Conservation (phyloP, 2,113 vertebrate species). For the Cyanoderma ruficeps region DNA sequence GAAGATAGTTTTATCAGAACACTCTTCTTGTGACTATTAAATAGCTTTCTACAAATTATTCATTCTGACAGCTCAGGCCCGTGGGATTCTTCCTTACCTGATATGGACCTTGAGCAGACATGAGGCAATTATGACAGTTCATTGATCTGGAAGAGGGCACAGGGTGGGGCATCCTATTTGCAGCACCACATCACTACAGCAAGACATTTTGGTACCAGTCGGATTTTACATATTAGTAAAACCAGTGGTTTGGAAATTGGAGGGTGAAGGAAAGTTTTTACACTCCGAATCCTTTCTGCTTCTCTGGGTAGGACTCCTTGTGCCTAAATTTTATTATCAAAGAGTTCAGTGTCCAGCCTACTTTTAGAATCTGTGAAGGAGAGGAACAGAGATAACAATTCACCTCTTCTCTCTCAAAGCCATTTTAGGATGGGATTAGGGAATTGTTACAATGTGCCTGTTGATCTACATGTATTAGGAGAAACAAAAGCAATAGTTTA, state of each 20-base stretch:
- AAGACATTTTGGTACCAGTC: neutral
- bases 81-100: neutral
- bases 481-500: neutral
- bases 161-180: neutral
- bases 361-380: neutral
- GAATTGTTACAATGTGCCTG: neutral
- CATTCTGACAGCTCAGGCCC: neutral
- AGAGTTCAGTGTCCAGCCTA: neutral
- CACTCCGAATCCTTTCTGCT: neutral
- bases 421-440: neutral
- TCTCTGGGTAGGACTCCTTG: neutral
- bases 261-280: neutral
- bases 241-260: neutral
- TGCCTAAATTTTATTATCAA: neutral
- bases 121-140: neutral
- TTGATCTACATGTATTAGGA: neutral
- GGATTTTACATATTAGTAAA: neutral
- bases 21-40: neutral
- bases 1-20: neutral
- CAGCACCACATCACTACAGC: neutral
- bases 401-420: neutral
- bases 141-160: neutral
- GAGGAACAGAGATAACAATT: neutral
- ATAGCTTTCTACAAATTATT: neutral
- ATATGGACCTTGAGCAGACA: neutral